These are phyloP conservation scores for Pipa parva DNA, from an alignment of 2,113 vertebrate genomes.

Conservation along the genomic window DNA sequence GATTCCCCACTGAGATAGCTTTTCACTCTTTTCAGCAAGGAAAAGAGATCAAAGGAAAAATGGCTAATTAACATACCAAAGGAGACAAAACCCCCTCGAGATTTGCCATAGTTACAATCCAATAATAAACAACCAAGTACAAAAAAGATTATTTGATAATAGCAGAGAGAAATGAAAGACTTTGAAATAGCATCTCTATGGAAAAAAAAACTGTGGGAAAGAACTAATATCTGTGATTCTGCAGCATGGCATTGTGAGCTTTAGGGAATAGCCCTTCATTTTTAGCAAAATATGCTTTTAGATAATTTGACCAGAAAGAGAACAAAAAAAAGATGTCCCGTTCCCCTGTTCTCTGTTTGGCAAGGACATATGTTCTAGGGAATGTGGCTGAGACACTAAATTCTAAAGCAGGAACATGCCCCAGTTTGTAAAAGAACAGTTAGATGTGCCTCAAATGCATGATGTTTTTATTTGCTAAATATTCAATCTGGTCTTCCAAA, in stretches of 20 bases:
- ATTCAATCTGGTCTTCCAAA: too few species aligned
- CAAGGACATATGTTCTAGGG: too few species aligned
- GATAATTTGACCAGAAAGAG: conserved; percentile 51
- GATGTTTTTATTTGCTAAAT: too few species aligned
- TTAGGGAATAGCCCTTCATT: conserved; percentile 51
- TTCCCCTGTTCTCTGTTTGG: not conserved
- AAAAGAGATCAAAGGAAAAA: conserved; percentile 75
- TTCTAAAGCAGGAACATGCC: too few species aligned
- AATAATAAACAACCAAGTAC: conserved; percentile 76
- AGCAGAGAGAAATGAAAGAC: conserved; percentile 71
- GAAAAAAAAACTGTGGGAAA: conserved; percentile 67
- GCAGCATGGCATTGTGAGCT: conserved; percentile 58
- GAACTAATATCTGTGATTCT: conserved; percentile 71
- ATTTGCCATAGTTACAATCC: conserved; percentile 76
- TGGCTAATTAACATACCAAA: conserved; percentile 79
- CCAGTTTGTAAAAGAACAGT: too few species aligned
- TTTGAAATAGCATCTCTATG: conserved; percentile 73
- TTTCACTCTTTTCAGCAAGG: conserved; percentile 71
- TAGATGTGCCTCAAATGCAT: too few species aligned
- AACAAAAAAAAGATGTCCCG: not conserved
- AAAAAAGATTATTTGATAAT: conserved; percentile 81
- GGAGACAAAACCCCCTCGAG: conserved; percentile 75
- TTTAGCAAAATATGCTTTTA: conserved; percentile 54
- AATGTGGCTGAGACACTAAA: too few species aligned
- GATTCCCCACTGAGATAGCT: conserved; percentile 79